Base-by-base conservation (phyloP, 2,113 vertebrate species). In the Oostethus manadensis region DNA sequence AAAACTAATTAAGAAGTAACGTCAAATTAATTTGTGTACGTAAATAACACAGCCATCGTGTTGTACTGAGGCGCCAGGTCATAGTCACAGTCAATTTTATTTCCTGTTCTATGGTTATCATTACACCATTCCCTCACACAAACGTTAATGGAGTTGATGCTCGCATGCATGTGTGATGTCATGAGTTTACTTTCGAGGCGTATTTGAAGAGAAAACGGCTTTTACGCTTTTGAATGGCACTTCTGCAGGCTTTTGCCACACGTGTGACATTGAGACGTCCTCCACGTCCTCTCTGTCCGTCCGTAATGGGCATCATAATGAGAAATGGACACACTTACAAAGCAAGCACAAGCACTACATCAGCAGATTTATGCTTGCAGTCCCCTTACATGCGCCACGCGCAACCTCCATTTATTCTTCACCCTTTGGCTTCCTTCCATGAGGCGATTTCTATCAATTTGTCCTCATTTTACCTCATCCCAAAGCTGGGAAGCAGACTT, bases 381-480 rank as follows among this genome's bases (percentile, higher is more conserved):
- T 69, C 64, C 58, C 64, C 62, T 62, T 23, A 55, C 60, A 71
- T 48, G n/a, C 29, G 8, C 29, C 43, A 9, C 56, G 22, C 18
- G 11, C 51, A 3, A 11, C 65, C 54, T 46, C 66, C 50, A 71
- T 72, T 65, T 64, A 69, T 76, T 62, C 56, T 65, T 60, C n/a
- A 65, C 58, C 62, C 40, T 17, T 49, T 64, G 51, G 48, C 64
- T 76, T 66, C 46, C 57, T 79, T 74, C 62, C 71, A n/a, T n/a
- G n/a, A 73, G 45, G 38, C 54, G 70, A 78, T 71, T 81, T 69
- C 59, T 73, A 86, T 83, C 80, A 81, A 88, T 91, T 90, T 88
- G 86, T 89, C 74, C 85, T 88, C 81, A 86, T 90, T 88, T 89
- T 73, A 58, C 56, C 54, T 71, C 71, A 35, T 80, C 60, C 56